phyloP scores from a whole-genome alignment of 2,797 vertebrate species.

The Cephalopachus bancanus region DNA sequence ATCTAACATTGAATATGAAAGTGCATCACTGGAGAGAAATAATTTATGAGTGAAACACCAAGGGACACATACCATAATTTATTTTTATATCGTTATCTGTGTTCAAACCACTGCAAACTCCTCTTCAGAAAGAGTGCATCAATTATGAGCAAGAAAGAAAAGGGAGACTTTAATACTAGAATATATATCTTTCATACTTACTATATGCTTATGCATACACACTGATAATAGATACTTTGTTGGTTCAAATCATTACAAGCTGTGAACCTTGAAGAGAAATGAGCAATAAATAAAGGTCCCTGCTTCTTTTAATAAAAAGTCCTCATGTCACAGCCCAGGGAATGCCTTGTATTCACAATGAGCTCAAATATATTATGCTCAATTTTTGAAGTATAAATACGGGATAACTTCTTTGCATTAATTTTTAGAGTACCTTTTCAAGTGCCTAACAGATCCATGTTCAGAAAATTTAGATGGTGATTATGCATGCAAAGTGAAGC shows the following conservation, averaged over 20 bases:
- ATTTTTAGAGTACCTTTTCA: background rate
- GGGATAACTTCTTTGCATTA: background rate
- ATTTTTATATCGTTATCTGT: slow-evolving; percentile 64
- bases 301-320: slow-evolving; percentile 67
- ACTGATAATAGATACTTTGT: slow-evolving; percentile 15
- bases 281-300: slow-evolving; percentile 58
- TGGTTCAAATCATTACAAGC: slow-evolving; percentile 47
- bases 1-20: slow-evolving; percentile 62
- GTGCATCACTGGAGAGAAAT: slow-evolving; percentile 57
- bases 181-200: slow-evolving; percentile 23
- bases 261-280: slow-evolving; percentile 75
- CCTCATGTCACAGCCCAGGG: background rate
- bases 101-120: slow-evolving; percentile 55
- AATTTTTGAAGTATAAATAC: background rate
- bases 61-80: slow-evolving; percentile 58
- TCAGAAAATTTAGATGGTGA: background rate
- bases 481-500: background rate
- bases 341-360: slow-evolving; percentile 46
- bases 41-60: slow-evolving; percentile 61
- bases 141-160: slow-evolving; percentile 50
- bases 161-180: background rate
- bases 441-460: background rate
- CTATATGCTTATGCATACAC: background rate
- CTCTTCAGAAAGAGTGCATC: slow-evolving; percentile 67
- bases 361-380: background rate